These are phyloP conservation scores for Eupithecia subumbrata DNA, from an alignment of 2,888 invertebrate genomes.

Conservation along the genomic window DNA sequence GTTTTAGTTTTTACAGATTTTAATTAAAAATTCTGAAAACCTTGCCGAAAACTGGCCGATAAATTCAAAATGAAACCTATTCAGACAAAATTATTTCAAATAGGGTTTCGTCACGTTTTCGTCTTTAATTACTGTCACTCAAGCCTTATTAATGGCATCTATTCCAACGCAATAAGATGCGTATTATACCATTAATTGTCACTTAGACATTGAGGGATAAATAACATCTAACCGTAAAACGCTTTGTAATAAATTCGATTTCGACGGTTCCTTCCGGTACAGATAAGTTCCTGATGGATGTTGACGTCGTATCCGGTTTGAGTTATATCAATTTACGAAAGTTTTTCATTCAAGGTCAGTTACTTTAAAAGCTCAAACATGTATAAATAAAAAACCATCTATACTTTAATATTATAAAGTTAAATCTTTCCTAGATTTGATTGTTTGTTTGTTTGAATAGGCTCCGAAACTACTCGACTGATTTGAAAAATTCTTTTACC, in stretches of 20 bases:
- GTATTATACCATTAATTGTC: background rate
- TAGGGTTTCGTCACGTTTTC: constrained; percentile 6
- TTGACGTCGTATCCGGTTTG: background rate
- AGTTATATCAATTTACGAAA: background rate
- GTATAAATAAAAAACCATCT: no score
- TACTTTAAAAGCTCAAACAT: background rate
- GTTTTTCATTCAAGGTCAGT: background rate
- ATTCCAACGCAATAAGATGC: constrained; percentile 6
- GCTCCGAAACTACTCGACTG: no score
- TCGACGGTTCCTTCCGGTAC: background rate
- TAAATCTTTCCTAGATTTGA: no score
- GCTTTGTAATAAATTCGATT: constrained; percentile 1
- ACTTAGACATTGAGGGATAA: background rate
- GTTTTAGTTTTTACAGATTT: background rate
- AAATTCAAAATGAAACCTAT: background rate
- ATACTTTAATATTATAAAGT: no score
- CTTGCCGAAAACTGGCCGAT: no score
- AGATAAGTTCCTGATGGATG: background rate
- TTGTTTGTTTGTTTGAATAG: no score
- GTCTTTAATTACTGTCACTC: constrained; percentile 1
- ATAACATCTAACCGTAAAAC: background rate
- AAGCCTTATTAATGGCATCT: constrained; percentile 2
- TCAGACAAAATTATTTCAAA: background rate
- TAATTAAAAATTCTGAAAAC: background rate
- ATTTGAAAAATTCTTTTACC: no score